Evolutionary conservation across 2,113 vertebrate species (phyloP).

Genomic region (Labeo catla): DNA sequence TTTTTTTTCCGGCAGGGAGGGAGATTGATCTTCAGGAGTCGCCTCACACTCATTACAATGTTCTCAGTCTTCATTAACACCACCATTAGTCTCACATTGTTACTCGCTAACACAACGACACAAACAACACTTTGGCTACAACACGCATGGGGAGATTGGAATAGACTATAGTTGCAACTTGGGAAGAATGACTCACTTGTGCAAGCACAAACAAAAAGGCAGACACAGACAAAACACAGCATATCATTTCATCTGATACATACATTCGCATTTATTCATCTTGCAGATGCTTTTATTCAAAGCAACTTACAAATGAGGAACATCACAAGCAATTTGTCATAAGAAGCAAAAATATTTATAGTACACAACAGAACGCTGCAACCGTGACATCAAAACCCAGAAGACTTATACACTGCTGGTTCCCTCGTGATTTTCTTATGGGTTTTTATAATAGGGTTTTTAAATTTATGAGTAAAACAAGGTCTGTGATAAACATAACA

Average conservation of each 20-base stretch:
- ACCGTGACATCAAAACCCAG: neutral
- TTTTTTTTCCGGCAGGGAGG: conserved; percentile 64
- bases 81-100: conserved; percentile 70
- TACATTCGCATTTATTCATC: neutral
- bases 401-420: neutral
- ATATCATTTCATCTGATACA: neutral
- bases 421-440: neutral
- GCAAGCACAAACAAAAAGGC: conserved; percentile 4
- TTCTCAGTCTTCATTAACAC: conserved; percentile 70
- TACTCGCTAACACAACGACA: conserved; percentile 17
- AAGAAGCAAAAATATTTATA: neutral
- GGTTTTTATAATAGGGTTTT: neutral
- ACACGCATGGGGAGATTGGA: neutral
- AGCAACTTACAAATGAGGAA: neutral
- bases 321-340: neutral
- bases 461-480: neutral
- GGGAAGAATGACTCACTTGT: neutral
- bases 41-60: conserved; percentile 63
- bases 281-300: neutral
- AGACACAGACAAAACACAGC: neutral
- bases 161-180: neutral
- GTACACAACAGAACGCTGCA: neutral
- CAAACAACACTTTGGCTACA: neutral
- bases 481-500: neutral
- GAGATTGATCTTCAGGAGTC: conserved; percentile 74